Percentiles rank a stretch among this genome's conserved stretches.
These are phyloP conservation scores for Onychomys leucogaster DNA, from an alignment of 2,797 vertebrate genomes.

Conservation along the genomic window DNA sequence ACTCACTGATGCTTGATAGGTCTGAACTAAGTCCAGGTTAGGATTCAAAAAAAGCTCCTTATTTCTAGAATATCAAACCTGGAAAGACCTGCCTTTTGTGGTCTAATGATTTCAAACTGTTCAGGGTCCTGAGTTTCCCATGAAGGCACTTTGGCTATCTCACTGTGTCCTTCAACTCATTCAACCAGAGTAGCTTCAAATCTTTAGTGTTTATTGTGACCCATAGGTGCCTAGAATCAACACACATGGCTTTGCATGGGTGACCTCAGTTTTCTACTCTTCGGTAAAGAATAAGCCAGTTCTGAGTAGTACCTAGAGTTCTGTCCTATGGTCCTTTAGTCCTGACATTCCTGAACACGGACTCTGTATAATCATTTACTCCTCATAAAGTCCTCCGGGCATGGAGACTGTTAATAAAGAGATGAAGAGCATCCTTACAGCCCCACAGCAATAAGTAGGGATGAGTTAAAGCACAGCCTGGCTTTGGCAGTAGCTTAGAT, in stretches of 20 bases:
- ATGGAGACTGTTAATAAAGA: not conserved
- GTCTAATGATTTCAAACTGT: not conserved
- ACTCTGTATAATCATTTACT: not conserved
- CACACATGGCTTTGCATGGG: not conserved
- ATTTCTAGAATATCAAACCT: conserved; percentile 10
- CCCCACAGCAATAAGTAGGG: not conserved
- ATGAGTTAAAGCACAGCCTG: not conserved
- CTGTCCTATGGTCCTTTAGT: not conserved
- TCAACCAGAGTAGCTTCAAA: conserved; percentile 24
- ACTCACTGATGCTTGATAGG: not conserved
- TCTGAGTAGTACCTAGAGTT: conserved; percentile 30
- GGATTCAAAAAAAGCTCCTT: not conserved
- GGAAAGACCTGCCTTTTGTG: not conserved
- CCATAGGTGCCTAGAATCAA: not conserved
- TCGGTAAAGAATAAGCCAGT: not conserved
- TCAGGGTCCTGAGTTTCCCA: not conserved
- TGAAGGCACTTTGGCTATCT: not conserved
- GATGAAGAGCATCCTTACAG: not conserved
- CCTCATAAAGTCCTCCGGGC: not conserved
- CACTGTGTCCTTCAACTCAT: not conserved
- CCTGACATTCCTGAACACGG: not conserved
- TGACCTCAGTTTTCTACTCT: not conserved
- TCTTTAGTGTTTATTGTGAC: not conserved
- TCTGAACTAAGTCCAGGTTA: not conserved
- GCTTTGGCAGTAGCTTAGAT: not conserved